Percentiles rank a stretch among this genome's conserved stretches.
Conservation (phyloP, 2,797 vertebrate genomes). For the Bovichtus diacanthus region DNA sequence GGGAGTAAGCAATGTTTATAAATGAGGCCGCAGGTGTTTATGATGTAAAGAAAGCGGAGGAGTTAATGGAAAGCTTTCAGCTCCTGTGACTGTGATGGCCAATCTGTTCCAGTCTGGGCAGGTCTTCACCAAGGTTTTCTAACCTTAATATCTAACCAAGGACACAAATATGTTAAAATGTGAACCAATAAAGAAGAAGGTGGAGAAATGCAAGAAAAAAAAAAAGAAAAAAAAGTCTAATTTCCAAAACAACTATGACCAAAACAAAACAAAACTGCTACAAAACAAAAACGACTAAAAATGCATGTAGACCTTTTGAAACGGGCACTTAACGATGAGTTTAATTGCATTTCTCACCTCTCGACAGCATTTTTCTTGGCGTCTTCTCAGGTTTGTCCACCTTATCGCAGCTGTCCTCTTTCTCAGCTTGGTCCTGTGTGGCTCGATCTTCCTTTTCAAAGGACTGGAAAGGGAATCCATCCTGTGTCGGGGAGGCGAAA, state of each 20-base stretch:
- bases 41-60: slow-evolving; percentile 48
- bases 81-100: slow-evolving; percentile 17
- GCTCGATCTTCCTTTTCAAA: slow-evolving; percentile 73
- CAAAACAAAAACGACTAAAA: not conserved
- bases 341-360: slow-evolving; percentile 65
- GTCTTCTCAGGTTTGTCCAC: slow-evolving; percentile 72
- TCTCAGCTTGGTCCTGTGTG: slow-evolving; percentile 66
- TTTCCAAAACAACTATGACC: too few relatives aligned
- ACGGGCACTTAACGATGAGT: not conserved
- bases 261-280: too few relatives aligned
- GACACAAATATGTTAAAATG: not conserved
- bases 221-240: too few relatives aligned
- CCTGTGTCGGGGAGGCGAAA: slow-evolving; percentile 47
- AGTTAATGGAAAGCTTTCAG: slow-evolving; percentile 48
- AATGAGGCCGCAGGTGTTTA: slow-evolving; percentile 68
- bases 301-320: not conserved
- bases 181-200: not conserved
- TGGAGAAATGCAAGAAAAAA: not conserved
- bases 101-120: slow-evolving; percentile 12
- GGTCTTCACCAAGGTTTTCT: not conserved
- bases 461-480: slow-evolving; percentile 68
- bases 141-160: not conserved
- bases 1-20: slow-evolving; percentile 61
- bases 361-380: slow-evolving; percentile 72
- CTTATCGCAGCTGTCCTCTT: slow-evolving; percentile 69